Evolutionary conservation across 2,888 invertebrate genomes (phyloP), one percentile per base, ranked within the genome.

Genomic region (Mythimna loreyi): DNA sequence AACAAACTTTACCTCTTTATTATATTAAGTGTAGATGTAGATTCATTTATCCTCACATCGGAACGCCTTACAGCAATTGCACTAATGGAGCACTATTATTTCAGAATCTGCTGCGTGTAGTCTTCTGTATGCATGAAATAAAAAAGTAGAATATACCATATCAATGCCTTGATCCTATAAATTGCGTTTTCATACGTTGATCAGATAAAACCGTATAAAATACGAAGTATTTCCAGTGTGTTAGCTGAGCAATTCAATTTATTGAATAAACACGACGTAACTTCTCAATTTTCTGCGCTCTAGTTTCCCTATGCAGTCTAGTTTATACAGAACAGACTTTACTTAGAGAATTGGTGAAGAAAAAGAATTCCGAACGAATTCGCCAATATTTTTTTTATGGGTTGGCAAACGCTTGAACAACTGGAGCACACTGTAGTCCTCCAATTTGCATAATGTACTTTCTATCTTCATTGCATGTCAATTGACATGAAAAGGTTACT

Each of bases 181-280:
- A 19, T 30, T 67, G 3, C 23, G 30, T 8, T 40, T 53, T 7
- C 21, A 13, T 36, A 28, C 25, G n/a, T 30, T 8, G 2, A 23
- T 57, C 33, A 1, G 9, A 52, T 59, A 52, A 69, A 43, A 25
- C n/a, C 43, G 25, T 50, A n/a, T 40, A 43, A 40, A 43, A 43
- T 58, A 68, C 43, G 21, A 52, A 36, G 61, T 61, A 23, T 36
- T 60, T 53, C 23, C 53, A 61, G 7, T 36, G 8, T 47, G n/a
- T 23, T 45, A 30, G 62, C 71, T 70, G 19, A 45, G 25, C n/a
- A 13, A 70, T 70, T 53, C 36, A 70, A 70, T 69, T 61, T 70
- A 62, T 70, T 62, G 45, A 70, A 70, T 62, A 70, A 61, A 70
- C 36, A 62, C 30, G 5, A 45, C 36, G 61, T 53, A 36, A 40